These are phyloP conservation scores for Proteles cristata DNA, from an alignment of 2,113 vertebrate genomes.

Conservation along the genomic window DNA sequence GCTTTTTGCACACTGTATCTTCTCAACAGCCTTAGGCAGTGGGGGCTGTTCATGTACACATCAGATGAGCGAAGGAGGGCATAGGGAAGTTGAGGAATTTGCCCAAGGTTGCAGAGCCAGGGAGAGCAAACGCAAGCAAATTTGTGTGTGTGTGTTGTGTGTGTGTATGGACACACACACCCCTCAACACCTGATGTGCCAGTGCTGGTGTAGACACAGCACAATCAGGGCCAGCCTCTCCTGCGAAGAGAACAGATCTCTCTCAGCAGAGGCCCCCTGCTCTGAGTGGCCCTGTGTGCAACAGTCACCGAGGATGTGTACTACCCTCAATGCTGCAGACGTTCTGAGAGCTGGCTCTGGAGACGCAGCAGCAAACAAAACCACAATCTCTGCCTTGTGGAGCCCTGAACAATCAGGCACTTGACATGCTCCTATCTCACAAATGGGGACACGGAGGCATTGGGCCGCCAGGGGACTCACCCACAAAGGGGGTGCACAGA, in stretches of 20 bases:
- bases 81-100: not conserved
- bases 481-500: no score
- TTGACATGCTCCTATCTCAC: rapidly evolving
- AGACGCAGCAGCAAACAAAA: not conserved
- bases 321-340: not conserved
- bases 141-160: no score
- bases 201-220: no score
- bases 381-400: not conserved
- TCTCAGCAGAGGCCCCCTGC: not conserved
- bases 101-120: no score
- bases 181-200: not conserved
- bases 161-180: no score
- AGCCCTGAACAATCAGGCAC: not conserved
- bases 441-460: not conserved
- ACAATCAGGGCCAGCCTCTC: not conserved
- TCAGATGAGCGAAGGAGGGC: not conserved
- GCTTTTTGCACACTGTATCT: not conserved
- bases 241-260: not conserved
- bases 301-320: not conserved
- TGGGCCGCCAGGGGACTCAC: no score
- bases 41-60: rapidly evolving
- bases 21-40: not conserved
- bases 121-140: no score
- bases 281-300: no score
- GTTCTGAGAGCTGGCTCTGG: not conserved